Percentiles rank a stretch among this genome's conserved stretches.
Evolutionary conservation across 2,113 vertebrate genomes (phyloP).

Genomic region (Pantherophis guttatus): DNA sequence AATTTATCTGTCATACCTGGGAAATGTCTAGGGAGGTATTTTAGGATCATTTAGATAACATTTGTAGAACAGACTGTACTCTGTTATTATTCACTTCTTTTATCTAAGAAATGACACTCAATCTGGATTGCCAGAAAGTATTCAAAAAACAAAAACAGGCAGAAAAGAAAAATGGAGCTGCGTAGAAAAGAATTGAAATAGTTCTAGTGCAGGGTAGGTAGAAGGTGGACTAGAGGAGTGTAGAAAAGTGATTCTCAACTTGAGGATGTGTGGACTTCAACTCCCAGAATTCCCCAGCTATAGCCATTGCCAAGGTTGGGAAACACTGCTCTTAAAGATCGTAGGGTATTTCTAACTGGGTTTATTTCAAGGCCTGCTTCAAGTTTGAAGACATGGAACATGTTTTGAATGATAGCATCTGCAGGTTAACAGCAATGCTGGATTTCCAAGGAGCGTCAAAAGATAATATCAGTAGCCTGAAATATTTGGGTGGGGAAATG

Average conservation of each 20-base stretch:
- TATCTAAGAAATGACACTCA: background rate
- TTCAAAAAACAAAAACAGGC: background rate
- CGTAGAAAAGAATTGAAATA: background rate
- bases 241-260: background rate
- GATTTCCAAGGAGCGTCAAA: background rate
- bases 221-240: background rate
- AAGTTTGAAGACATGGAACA: background rate
- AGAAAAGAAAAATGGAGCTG: background rate
- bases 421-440: background rate
- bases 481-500: background rate
- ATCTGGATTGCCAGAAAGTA: background rate
- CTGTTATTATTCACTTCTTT: background rate
- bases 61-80: background rate
- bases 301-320: background rate
- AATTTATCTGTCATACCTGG: background rate
- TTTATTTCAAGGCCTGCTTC: background rate
- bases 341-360: background rate
- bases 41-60: background rate
- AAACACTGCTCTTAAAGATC: background rate
- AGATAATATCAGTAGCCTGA: background rate
- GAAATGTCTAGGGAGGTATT: background rate
- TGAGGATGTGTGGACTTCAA: background rate
- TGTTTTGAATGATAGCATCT: background rate
- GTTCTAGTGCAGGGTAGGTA: background rate
- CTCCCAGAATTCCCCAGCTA: background rate